Conservation (phyloP, 2,888 invertebrate genomes). For the Spodoptera littoralis region DNA sequence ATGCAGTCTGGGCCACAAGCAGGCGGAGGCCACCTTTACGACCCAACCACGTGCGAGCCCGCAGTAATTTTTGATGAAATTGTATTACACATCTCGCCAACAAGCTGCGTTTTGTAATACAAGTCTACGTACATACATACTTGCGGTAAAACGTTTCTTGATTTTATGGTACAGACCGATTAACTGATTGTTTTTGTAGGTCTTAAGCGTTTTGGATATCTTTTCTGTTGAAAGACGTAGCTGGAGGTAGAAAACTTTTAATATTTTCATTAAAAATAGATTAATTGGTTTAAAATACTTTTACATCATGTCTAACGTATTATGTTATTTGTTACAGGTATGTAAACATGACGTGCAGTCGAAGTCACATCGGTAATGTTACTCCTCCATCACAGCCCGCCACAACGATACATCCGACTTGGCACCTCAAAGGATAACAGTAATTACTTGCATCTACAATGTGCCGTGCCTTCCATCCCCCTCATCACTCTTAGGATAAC, state of each 20-base stretch:
- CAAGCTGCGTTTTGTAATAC: constrained; percentile 56
- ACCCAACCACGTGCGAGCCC: constrained; percentile 71
- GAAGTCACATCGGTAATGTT: neutral
- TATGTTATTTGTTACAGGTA: constrained; percentile 27
- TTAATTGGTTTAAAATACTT: too few species aligned
- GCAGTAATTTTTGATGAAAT: constrained; percentile 78
- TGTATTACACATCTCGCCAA: constrained; percentile 68
- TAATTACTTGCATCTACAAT: constrained; percentile 2
- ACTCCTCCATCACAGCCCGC: neutral
- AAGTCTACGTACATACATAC: constrained; percentile 55
- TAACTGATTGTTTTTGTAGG: constrained; percentile 13
- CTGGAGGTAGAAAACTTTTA: too few species aligned
- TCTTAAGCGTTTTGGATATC: too few species aligned
- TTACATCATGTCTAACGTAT: neutral
- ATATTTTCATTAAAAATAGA: too few species aligned
- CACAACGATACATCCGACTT: neutral
- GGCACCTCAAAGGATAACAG: neutral
- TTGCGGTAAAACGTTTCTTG: constrained; percentile 49
- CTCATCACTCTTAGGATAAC: neutral
- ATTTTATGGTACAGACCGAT: constrained; percentile 34
- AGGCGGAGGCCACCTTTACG: constrained; percentile 74
- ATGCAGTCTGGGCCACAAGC: constrained; percentile 14
- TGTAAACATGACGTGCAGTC: too few species aligned
- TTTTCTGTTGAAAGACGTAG: too few species aligned
- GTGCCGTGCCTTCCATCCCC: neutral